Evolutionary conservation across 92 coral and sea anemone species (phyloP).

Genomic region (Porites evermanni): DNA sequence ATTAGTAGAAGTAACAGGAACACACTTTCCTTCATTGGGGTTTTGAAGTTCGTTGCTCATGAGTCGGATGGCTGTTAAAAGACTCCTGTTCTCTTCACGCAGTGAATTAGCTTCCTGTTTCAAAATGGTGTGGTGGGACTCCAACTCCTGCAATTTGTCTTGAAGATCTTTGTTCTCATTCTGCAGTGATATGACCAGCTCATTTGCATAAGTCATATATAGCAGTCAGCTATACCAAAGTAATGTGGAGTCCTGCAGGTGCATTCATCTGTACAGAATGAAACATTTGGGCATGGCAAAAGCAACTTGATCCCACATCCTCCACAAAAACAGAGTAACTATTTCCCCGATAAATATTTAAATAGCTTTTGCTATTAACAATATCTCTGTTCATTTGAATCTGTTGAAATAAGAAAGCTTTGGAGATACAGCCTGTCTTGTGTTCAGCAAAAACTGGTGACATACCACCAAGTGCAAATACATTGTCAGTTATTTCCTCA

Average conservation of each 20-base stretch:
- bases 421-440: constrained; percentile 10
- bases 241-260: constrained; percentile 59
- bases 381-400: constrained; percentile 63
- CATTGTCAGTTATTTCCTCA: constrained; percentile 42
- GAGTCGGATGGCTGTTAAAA: constrained; percentile 14
- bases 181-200: constrained; percentile 33
- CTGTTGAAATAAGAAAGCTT: constrained; percentile 50
- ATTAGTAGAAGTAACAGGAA: constrained; percentile 4
- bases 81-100: constrained; percentile 18
- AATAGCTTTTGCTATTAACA: constrained; percentile 64
- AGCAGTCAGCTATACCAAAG: constrained; percentile 60
- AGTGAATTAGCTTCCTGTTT: constrained; percentile 23
- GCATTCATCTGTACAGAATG: constrained; percentile 60
- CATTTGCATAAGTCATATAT: constrained; percentile 16
- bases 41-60: constrained; percentile 15
- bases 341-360: constrained; percentile 54
- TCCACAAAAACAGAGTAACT: constrained; percentile 61
- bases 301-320: constrained; percentile 54
- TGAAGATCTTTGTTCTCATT: constrained; percentile 43
- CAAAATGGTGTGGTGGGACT: constrained; percentile 30
- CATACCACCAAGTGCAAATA: constrained; percentile 67
- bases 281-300: constrained; percentile 62
- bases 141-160: constrained; percentile 35
- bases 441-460: constrained; percentile 59
- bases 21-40: constrained; percentile 15